phyloP scores from a whole-genome alignment of 2,888 invertebrate species.

The Lithophane leautieri region DNA sequence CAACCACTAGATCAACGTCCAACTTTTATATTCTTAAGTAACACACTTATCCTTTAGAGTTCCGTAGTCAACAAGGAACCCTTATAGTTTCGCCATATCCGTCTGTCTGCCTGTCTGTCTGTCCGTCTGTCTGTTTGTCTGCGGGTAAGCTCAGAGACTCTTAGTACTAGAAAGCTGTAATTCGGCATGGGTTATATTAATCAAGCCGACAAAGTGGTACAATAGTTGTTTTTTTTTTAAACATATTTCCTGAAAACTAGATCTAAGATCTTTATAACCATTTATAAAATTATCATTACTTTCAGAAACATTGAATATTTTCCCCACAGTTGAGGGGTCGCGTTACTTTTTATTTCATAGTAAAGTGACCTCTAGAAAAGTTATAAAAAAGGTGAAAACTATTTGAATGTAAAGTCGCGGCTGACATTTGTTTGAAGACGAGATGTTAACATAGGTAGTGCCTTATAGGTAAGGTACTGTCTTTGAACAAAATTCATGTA shows the following conservation, averaged over 20 bases:
- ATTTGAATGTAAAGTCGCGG: slow-evolving; percentile 4
- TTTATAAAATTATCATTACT: slow-evolving; percentile 5
- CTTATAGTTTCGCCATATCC: too few relatives aligned
- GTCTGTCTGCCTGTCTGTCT: too few relatives aligned
- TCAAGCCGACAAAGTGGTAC: too few relatives aligned
- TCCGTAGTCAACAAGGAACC: too few relatives aligned
- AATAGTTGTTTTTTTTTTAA: background rate
- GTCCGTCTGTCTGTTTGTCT: too few relatives aligned
- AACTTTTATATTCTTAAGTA: background rate
- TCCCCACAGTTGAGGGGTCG: background rate
- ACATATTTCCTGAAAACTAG: background rate
- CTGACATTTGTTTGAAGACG: slow-evolving; percentile 6
- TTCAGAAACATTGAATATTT: slow-evolving; percentile 5
- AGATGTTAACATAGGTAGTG: background rate
- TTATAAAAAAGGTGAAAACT: background rate
- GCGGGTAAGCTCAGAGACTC: too few relatives aligned
- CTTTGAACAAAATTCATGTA: slow-evolving; percentile 20
- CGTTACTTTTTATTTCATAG: slow-evolving; percentile 7
- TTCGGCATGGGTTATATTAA: too few relatives aligned
- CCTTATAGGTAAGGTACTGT: background rate
- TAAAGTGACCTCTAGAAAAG: background rate
- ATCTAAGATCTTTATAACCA: background rate
- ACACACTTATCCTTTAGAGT: background rate
- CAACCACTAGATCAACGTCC: background rate
- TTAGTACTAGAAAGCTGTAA: too few relatives aligned